These are phyloP conservation scores for Galerucella calmariensis DNA, from an alignment of 2,888 invertebrate species.

Conservation along the genomic window DNA sequence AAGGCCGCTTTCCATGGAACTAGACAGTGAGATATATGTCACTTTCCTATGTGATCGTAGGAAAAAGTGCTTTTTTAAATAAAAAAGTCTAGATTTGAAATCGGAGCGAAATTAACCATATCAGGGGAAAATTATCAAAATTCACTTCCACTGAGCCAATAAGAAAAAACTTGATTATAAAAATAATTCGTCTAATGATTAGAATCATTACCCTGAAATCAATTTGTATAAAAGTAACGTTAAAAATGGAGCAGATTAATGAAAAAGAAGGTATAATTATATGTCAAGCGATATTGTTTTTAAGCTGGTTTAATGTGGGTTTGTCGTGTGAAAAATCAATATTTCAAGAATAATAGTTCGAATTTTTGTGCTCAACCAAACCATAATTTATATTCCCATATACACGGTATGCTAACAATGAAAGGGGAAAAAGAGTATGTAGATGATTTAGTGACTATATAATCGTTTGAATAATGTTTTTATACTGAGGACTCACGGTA, in stretches of 20 bases:
- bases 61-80: no score
- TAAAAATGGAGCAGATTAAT: neutral
- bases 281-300: slow-evolving; percentile 4
- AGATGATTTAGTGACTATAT: neutral
- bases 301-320: slow-evolving; percentile 9
- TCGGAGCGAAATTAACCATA: no score
- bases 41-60: no score
- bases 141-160: no score
- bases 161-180: neutral
- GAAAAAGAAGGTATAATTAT: slow-evolving; percentile 5
- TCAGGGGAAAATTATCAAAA: no score
- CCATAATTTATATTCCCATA: neutral
- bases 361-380: neutral
- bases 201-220: neutral
- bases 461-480: neutral
- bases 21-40: no score
- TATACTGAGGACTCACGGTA: neutral
- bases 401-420: no score
- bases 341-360: neutral
- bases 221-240: neutral
- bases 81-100: no score
- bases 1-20: no score
- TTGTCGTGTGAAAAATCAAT: slow-evolving; percentile 14
- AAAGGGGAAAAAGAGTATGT: neutral
- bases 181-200: neutral